Evolutionary conservation across 2,113 vertebrate species (phyloP), one percentile per base, ranked within the genome.

Genomic region (Heterochromis multidens): DNA sequence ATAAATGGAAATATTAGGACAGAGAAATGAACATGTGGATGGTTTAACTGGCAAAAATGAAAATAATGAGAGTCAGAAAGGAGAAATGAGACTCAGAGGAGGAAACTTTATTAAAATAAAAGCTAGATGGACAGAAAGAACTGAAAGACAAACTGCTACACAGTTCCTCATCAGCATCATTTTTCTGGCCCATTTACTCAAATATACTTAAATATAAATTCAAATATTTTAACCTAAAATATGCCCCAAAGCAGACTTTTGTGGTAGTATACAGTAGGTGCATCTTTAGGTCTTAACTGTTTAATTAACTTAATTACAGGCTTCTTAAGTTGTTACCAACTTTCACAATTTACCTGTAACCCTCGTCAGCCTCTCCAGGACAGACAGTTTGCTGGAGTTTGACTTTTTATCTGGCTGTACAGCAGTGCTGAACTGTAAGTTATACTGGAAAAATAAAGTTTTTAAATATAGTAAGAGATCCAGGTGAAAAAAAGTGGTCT

Each of bases 161-260:
- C 65, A 4, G 40, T 0, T 70, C 40, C 16, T 49, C 40, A 1
- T 17, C 40, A 23, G 19, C 5, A 2, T 70, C 16, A 7, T 49
- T 12, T 27, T 70, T 19, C n/a, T 49, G 40, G 65, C 65, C 23
- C 7, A 19, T 11, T 70, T 70, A 46, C 0, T 27, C 40, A 25
- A 29, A 14, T n/a, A 6, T 9, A 27, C 29, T 72, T 49, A 72
- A 29, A 19, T 72, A 19, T 14, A 21, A n/a, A 63, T 49, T 17
- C 40, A 0, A 0, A 27, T 19, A 46, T 46, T 70, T 70, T 46
- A 70, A 27, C 7, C 23, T 43, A 72, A 72, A 0, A 29, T 72
- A 7, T 43, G 37, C 23, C 43, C 25, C 23, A 46, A 46, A 46
- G 13, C 14, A 14, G 63, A 46, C 37, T 2, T 16, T 46, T 6